These are phyloP conservation scores for Carlito syrichta DNA, from an alignment of 2,113 vertebrate genomes.

Conservation along the genomic window DNA sequence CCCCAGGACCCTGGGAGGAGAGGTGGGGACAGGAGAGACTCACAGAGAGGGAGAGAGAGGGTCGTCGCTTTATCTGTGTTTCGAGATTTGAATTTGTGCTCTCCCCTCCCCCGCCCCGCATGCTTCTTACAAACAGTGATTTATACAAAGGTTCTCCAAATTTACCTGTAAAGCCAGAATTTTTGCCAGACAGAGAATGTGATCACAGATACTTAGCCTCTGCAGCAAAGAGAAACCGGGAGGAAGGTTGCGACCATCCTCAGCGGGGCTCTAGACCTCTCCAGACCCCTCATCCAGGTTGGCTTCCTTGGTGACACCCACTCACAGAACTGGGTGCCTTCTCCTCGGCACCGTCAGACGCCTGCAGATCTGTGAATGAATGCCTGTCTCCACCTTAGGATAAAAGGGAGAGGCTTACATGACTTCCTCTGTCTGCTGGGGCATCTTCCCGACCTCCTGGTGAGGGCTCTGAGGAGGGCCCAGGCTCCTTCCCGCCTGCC, in stretches of 20 bases:
- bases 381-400: background rate
- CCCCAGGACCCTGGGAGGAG: accelerated
- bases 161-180: background rate
- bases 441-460: background rate
- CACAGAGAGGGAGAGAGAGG: accelerated
- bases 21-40: background rate
- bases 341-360: accelerated
- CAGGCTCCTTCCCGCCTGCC: background rate
- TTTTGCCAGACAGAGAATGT: background rate
- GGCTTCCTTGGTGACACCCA: background rate
- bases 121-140: background rate
- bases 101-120: accelerated
- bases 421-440: too few species aligned
- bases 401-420: too few species aligned
- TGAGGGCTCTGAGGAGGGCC: background rate
- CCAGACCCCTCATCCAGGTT: background rate
- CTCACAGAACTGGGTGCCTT: background rate
- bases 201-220: background rate
- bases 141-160: background rate
- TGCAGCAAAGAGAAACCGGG: background rate
- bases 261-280: background rate
- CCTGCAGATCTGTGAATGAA: background rate
- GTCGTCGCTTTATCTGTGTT: accelerated
- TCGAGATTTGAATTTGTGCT: background rate
- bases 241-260: too few species aligned